Percentiles rank a stretch among this genome's conserved stretches.
Evolutionary conservation across 2,888 invertebrate species (phyloP).

Genomic region (Galerucella nymphaeae): DNA sequence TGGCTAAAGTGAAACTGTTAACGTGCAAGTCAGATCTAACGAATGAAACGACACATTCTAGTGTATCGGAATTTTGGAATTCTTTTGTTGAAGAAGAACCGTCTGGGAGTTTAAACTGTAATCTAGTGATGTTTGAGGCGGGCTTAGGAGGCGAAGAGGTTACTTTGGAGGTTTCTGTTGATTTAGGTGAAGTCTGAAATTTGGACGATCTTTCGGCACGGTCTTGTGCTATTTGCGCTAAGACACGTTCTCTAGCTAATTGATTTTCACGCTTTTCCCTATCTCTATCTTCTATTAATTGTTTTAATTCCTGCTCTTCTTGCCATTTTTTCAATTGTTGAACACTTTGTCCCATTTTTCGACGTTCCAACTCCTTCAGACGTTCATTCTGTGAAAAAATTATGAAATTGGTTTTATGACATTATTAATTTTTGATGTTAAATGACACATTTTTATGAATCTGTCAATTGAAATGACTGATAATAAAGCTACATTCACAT

Average conservation of each 20-base stretch:
- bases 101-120: constrained; percentile 89
- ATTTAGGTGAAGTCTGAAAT: constrained; percentile 42
- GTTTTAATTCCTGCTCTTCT: constrained; percentile 78
- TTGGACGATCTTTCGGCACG: constrained; percentile 74
- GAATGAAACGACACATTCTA: constrained; percentile 68
- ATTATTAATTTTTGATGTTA: background rate
- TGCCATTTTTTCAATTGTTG: constrained; percentile 79
- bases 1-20: constrained; percentile 77
- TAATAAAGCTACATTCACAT: constrained; percentile 1
- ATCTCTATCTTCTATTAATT: constrained; percentile 77
- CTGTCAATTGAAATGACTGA: background rate
- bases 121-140: constrained; percentile 69
- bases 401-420: background rate
- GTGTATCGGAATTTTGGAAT: constrained; percentile 75
- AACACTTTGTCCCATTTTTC: constrained; percentile 78
- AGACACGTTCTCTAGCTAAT: constrained; percentile 79
- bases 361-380: constrained; percentile 75
- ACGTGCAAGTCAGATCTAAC: constrained; percentile 61
- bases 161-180: constrained; percentile 22
- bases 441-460: background rate
- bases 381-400: constrained; percentile 54
- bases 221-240: constrained; percentile 88
- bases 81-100: constrained; percentile 80
- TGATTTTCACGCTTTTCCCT: constrained; percentile 82
- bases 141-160: constrained; percentile 33